These are phyloP conservation scores for Xanthia icteritia DNA, from an alignment of 2,888 invertebrate genomes.

Conservation along the genomic window DNA sequence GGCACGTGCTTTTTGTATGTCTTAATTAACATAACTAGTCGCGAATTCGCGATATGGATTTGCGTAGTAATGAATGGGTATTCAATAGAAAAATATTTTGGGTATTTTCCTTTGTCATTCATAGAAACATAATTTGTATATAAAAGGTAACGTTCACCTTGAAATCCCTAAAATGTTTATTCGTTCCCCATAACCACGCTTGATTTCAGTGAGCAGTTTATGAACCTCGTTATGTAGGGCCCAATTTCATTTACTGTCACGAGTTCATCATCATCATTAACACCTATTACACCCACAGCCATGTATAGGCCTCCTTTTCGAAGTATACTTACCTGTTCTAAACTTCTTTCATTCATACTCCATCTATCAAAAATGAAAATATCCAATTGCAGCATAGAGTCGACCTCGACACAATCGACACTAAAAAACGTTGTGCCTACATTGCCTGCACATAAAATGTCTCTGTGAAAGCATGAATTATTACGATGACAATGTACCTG, in stretches of 20 bases:
- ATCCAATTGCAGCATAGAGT: background rate
- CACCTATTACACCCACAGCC: background rate
- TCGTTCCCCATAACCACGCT: background rate
- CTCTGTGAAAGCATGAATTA: constrained; percentile 58
- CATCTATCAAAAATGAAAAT: no score
- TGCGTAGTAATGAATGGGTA: constrained; percentile 8
- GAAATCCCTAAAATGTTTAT: constrained; percentile 8
- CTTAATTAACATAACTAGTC: constrained; percentile 46
- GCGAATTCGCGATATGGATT: constrained; percentile 16
- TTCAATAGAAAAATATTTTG: constrained; percentile 8
- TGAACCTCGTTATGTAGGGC: no score
- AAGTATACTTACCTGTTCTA: background rate
- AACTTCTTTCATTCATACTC: background rate
- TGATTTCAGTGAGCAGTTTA: background rate
- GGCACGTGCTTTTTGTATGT: constrained; percentile 40
- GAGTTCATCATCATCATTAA: background rate
- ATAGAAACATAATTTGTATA: constrained; percentile 2
- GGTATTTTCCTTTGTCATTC: constrained; percentile 3
- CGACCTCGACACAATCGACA: background rate
- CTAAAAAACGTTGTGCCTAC: constrained; percentile 8
- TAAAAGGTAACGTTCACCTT: background rate
- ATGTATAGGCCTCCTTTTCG: background rate
- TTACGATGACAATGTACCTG: constrained; percentile 57
- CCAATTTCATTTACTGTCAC: background rate
- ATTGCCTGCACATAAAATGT: constrained; percentile 8